phyloP scores from a whole-genome alignment of 2,888 invertebrate genomes.

The Coremacera marginata region DNA sequence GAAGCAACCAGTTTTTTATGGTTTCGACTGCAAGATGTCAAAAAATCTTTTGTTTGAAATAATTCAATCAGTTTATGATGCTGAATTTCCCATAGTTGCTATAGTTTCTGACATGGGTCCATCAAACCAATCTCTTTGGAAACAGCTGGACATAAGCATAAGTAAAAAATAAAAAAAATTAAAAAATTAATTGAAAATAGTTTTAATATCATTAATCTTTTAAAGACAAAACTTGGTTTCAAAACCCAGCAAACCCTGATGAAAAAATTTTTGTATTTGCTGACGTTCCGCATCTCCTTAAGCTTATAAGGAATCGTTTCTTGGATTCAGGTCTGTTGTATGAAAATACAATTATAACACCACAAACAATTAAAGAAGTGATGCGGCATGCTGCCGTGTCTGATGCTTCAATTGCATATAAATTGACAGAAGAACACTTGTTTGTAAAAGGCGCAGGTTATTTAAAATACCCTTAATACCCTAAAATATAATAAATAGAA shows the following conservation, averaged over 20 bases:
- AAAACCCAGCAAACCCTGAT: neutral
- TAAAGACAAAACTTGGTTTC: neutral
- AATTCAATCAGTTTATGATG: neutral
- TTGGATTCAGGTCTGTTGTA: neutral
- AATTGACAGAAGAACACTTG: neutral
- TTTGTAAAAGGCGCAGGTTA: neutral
- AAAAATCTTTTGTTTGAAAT: neutral
- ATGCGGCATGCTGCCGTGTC: neutral
- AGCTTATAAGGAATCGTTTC: neutral
- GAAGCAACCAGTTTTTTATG: neutral
- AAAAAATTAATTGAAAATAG: neutral
- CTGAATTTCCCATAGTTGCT: neutral
- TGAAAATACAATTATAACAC: neutral
- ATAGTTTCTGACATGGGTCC: conserved; percentile 3
- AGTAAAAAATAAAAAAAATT: neutral
- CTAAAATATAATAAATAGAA: no score
- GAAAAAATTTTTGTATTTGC: neutral
- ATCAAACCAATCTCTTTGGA: neutral
- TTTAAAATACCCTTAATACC: no score
- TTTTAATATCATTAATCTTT: neutral
- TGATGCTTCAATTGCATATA: neutral
- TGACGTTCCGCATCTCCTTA: neutral
- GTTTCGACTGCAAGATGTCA: neutral
- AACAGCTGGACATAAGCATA: neutral
- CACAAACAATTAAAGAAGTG: neutral